A percentile compares a stretch with the other conserved stretches of the same genome.
phyloP scores from a whole-genome alignment of 2,888 invertebrate genomes.

The Julus scandinavius region DNA sequence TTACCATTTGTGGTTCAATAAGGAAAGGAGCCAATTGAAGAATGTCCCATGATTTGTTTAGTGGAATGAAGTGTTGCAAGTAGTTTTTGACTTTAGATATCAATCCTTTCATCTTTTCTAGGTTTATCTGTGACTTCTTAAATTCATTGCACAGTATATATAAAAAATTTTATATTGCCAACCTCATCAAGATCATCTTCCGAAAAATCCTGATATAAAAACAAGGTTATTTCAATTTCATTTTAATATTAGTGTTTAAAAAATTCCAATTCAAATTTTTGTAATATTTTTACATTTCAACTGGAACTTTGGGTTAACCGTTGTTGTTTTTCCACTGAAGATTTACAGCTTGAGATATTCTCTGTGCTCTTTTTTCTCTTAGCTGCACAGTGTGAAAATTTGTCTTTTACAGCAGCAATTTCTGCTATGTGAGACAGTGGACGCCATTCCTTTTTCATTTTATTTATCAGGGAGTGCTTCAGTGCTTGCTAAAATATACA shows the following conservation, averaged over 20 bases:
- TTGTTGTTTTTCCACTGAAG: background rate
- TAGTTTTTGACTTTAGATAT: background rate
- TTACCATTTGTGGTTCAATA: background rate
- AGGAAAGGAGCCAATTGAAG: background rate
- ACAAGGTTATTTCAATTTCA: background rate
- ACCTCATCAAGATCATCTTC: background rate
- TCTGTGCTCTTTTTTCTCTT: background rate
- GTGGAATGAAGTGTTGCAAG: background rate
- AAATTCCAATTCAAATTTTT: too few species aligned
- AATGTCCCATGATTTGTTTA: background rate
- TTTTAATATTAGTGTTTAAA: too few species aligned
- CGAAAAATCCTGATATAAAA: background rate
- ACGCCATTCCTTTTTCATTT: background rate
- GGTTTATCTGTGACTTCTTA: background rate
- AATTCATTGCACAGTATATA: background rate
- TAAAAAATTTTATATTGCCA: background rate
- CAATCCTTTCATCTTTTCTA: background rate
- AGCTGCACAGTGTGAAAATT: background rate
- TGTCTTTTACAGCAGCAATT: background rate
- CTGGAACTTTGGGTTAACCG: background rate
- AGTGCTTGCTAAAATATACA: background rate
- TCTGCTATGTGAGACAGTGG: background rate
- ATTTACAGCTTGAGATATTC: background rate
- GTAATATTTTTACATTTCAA: background rate
- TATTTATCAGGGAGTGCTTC: background rate